Base-by-base conservation (phyloP, 2,113 vertebrate species). In the Cochlearius cochlearius region DNA sequence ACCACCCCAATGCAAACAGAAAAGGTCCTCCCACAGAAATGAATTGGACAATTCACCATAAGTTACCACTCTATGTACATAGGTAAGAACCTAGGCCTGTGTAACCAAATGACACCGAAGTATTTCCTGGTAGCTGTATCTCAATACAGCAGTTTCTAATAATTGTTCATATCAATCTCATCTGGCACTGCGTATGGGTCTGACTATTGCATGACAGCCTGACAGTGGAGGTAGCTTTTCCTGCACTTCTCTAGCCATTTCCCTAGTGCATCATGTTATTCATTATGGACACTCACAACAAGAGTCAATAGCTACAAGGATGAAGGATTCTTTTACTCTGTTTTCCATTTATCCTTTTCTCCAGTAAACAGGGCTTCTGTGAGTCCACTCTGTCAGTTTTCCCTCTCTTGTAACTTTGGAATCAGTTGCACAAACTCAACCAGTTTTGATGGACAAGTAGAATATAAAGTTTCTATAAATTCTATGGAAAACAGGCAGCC, bases 21-120 rank as follows among this genome's bases (percentile, higher is more conserved):
- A 43, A 69, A 56, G 9, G 6, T 25, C 56, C 3, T 92, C n/a
- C 26, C 41, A 38, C 27, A 56, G 41, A 63, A 38, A 43, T 25
- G 3, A 43, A 20, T 2, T 11, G 21, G 15, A 34, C 41, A 36
- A 27, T 25, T 69, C 49, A 36, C 7, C 12, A 1, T 26, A 64
- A 34, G 8, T 45, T 58, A n/a, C 43, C 19, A 60, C 14, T n/a
- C 8, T 43, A 14, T 23, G 20, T 64, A 9, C 0, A 0, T 4
- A 82, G 50, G 7, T n/a, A 71, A 78, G 30, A 77, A 53, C 30
- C 21, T 32, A 38, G 19, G 21, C 38, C n/a, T 27, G 26, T 2
- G 5, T 22, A 45, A 18, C 29, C 9, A 88, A 38, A 36, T 18
- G 22, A 52, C 27, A 63, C 12, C 7, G 11, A 79, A n/a, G 20